Base-by-base conservation (phyloP, 2,888 invertebrate genomes). In the Microdon myrmicae region DNA sequence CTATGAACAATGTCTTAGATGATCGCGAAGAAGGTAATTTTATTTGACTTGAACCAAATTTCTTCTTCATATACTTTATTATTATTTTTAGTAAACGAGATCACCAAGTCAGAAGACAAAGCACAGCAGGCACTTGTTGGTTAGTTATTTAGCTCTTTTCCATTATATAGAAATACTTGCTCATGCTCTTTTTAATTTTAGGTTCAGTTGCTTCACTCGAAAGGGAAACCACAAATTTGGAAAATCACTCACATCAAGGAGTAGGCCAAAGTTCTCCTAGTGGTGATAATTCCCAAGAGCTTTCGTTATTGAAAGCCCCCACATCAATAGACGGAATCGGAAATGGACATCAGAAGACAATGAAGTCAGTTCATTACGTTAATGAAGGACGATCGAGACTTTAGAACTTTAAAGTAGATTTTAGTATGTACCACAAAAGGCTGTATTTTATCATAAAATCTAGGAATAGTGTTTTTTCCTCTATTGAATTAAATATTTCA, bases 361-460 rank as follows among this genome's bases (percentile, higher is more conserved):
- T 17, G 9, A 66, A 59, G 59, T 59, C 66, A 44, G 59, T 66
- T 59, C 59, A 66, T 66, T 66, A 66, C 54, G 59, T 66, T 59
- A 66, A 66, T 59, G 66, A 66, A 59, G 66, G 59, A 32, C 48
- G 22, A 23, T 66, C 66, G 3, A 54, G 25, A 39, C 43, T 66
- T 25, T 66, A 66, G 48, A 25, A 20, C n/a, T n/a, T n/a, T n/a
- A n/a, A n/a, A n/a, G n/a, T n/a, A n/a, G n/a, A n/a, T n/a, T n/a
- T n/a, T n/a, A n/a, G n/a, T n/a, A n/a, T n/a, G n/a, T n/a, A n/a
- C n/a, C n/a, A n/a, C n/a, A n/a, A n/a, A n/a, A n/a, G n/a, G n/a
- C n/a, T n/a, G n/a, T n/a, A n/a, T n/a, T n/a, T n/a, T n/a, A n/a
- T n/a, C n/a, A n/a, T n/a, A n/a, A n/a, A n/a, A n/a, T n/a, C n/a